Conservation (phyloP, 2,797 vertebrate species). For the Spinus pinus region DNA sequence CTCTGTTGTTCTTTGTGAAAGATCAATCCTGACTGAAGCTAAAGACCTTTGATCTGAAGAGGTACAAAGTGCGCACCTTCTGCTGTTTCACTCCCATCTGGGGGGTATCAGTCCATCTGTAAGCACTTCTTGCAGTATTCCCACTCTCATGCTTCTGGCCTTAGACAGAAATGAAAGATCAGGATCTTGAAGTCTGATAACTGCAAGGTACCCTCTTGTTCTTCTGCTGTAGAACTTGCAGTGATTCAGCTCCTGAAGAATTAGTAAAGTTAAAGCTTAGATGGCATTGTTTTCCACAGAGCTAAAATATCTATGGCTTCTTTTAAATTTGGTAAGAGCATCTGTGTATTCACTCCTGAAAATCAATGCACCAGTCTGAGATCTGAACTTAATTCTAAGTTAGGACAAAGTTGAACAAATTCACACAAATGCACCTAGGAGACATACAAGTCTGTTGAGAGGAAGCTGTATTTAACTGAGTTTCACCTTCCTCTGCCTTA, state of each 20-base stretch:
- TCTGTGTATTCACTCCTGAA: background rate
- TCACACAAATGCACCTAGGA: background rate
- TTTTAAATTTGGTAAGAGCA: background rate
- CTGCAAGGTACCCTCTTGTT: background rate
- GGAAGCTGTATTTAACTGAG: background rate
- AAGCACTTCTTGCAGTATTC: background rate
- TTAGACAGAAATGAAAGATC: background rate
- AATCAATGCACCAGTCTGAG: background rate
- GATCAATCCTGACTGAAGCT: background rate
- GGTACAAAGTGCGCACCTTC: background rate
- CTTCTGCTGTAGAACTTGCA: background rate
- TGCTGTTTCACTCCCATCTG: background rate
- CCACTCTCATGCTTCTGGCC: background rate
- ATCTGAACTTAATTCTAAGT: background rate
- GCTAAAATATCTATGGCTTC: background rate
- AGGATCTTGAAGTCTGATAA: background rate
- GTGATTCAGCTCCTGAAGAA: background rate
- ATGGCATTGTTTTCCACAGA: background rate
- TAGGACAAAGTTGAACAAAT: background rate
- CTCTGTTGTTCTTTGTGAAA: background rate
- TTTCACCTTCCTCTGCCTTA: background rate
- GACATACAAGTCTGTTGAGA: background rate
- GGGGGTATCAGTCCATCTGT: background rate
- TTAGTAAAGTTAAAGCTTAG: background rate
- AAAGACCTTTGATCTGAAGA: background rate